Evolutionary conservation across 1,140 invertebrate species (phyloP), one percentile per base, ranked within the genome.

Genomic region (Episyrphus balteatus): DNA sequence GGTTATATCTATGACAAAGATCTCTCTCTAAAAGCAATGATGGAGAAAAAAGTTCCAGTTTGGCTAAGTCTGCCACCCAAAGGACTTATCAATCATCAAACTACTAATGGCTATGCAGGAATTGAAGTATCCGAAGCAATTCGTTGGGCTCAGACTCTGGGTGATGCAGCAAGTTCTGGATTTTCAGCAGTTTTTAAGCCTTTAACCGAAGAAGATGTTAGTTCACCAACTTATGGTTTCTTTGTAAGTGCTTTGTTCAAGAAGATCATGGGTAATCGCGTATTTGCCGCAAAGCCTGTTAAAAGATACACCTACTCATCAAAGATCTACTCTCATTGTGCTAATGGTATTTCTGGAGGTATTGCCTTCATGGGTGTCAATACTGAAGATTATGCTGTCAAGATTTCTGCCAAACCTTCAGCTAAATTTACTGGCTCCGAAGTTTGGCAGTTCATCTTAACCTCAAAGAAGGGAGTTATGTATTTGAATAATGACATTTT

Each of bases 291-390:
- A 1, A 44, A 56, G 6, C 62, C 61, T 0, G 47, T 64, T 11
- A 58, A 59, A 21, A 41, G 53, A 3, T 57, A 63, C 15, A 40
- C 53, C 2, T 56, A 58, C 1, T 58, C 42, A 44, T 62, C 62
- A 14, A 62, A 66, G 9, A 38, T 66, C 1, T 67, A 66, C 12
- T 60, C 64, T 2, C 64, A 67, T 13, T 67, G 64, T 19, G 61
- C 64, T 8, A 64, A 61, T 44, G 55, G 46, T 1, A 53, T 66
- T 6, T 63, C 61, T 0, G 64, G 64, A 0, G 65, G 58, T 19
- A 39, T 67, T 32, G 54, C 62, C 1, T 61, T 67, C 14, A 67
- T 67, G 62, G 61, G 65, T 31, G 55, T 66, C 21, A 67, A 67
- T 38, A 62, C 55, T 0, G 58, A 62, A 36, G 58, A 65, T 2